Evolutionary conservation across 2,797 vertebrate species (phyloP).

Genomic region (Crenuchus spilurus): DNA sequence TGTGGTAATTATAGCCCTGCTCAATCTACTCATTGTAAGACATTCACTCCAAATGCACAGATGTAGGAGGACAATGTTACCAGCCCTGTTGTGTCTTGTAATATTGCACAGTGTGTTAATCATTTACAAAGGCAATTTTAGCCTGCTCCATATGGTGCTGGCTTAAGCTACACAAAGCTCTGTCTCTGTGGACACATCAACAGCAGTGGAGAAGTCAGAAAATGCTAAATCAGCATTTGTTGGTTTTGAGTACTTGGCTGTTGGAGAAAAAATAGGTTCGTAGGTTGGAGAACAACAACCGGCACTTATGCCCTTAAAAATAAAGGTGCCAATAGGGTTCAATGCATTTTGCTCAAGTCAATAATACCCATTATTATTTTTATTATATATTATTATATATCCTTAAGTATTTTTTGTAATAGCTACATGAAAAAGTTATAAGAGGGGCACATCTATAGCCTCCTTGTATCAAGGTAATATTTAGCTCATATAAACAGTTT

Average conservation of each 20-base stretch:
- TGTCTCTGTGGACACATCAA: slow-evolving; percentile 18
- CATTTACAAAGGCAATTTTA: slow-evolving; percentile 15
- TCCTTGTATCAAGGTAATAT: too few species aligned
- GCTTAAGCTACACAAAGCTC: not conserved
- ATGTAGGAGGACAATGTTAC: slow-evolving; percentile 16
- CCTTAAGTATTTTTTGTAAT: too few species aligned
- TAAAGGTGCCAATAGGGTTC: not conserved
- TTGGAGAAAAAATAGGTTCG: too few species aligned
- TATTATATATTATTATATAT: too few species aligned
- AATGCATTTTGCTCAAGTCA: too few species aligned
- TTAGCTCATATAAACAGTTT: too few species aligned
- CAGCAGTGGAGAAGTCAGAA: not conserved
- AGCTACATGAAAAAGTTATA: too few species aligned
- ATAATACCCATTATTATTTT: too few species aligned
- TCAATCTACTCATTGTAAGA: slow-evolving; percentile 23
- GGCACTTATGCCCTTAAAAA: not conserved
- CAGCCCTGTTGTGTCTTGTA: not conserved
- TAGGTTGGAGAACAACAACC: not conserved
- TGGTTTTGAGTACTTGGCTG: not conserved
- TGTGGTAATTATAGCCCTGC: slow-evolving; percentile 38
- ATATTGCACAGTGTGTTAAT: slow-evolving; percentile 16
- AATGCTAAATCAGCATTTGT: not conserved
- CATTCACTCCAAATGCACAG: slow-evolving; percentile 23
- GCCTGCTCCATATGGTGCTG: slow-evolving; percentile 11
- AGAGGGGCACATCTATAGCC: too few species aligned